Conservation (phyloP, 2,888 invertebrate species). For the Proisotoma minuta region DNA sequence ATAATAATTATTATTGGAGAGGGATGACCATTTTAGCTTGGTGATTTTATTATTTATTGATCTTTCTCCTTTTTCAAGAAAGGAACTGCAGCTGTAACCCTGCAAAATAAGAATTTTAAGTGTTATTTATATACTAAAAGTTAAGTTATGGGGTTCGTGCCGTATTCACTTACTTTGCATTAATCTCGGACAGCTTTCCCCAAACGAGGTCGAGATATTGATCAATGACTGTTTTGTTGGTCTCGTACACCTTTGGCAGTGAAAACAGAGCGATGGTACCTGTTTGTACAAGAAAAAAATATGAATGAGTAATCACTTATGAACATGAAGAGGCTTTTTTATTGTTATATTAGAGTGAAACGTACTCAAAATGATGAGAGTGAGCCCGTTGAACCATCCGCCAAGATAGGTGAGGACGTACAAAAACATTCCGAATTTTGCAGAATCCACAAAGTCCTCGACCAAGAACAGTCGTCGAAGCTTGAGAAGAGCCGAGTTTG, state of each 20-base stretch:
- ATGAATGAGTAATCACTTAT: not conserved
- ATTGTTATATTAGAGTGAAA: not conserved
- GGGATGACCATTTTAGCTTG: conserved; percentile 5
- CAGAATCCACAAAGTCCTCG: conserved; percentile 87
- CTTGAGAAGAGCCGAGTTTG: conserved; percentile 74
- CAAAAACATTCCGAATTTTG: conserved; percentile 89
- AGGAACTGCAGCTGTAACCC: conserved; percentile 82
- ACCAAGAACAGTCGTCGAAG: conserved; percentile 61
- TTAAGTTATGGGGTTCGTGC: not conserved
- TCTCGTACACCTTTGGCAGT: conserved; percentile 92
- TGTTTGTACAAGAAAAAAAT: conserved; percentile 51
- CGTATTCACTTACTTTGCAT: conserved; percentile 69
- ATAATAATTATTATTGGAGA: too few relatives aligned
- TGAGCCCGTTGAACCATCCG: conserved; percentile 99
- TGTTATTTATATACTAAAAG: too few relatives aligned
- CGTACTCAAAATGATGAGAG: conserved; percentile 87
- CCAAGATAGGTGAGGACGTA: conserved; percentile 98
- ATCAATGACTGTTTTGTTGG: conserved; percentile 89
- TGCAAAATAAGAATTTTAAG: conserved; percentile 53
- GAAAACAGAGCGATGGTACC: conserved; percentile 90
- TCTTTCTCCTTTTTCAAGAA: conserved; percentile 71
- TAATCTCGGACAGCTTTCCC: conserved; percentile 80
- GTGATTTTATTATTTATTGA: conserved; percentile 37
- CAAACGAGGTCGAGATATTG: conserved; percentile 81
- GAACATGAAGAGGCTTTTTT: not conserved